A percentile compares a stretch with the other conserved stretches of the same genome.
Evolutionary conservation across 2,888 invertebrate genomes (phyloP).

Genomic region (Mesorhabditis belari): DNA sequence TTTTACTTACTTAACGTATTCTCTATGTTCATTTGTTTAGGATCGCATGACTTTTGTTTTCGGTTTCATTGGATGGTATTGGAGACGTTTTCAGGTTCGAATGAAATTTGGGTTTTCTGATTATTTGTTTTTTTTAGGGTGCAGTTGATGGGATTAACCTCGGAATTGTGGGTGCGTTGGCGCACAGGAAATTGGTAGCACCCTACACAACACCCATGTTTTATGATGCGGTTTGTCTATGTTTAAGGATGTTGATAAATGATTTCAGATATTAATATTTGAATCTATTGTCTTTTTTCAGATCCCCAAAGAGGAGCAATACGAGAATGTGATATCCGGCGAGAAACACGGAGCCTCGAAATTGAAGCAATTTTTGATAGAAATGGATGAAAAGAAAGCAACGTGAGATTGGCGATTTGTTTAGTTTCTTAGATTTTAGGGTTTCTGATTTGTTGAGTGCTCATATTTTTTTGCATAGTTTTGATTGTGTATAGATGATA

Average conservation of each 20-base stretch:
- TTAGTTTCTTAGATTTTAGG: too few species aligned
- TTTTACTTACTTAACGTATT: constrained; percentile 5
- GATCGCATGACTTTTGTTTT: constrained; percentile 38
- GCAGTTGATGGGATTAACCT: constrained; percentile 49
- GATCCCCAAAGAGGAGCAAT: too few species aligned
- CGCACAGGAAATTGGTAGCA: constrained; percentile 19
- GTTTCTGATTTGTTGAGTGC: too few species aligned
- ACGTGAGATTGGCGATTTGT: too few species aligned
- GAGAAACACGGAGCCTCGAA: too few species aligned
- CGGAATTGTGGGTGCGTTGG: constrained; percentile 31
- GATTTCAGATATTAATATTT: too few species aligned
- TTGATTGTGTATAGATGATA: too few species aligned
- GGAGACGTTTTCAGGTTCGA: constrained; percentile 36
- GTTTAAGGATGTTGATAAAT: background rate
- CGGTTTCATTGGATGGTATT: constrained; percentile 51
- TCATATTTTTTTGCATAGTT: too few species aligned
- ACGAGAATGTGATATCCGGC: too few species aligned
- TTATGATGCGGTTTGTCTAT: background rate
- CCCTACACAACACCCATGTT: background rate
- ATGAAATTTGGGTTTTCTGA: background rate
- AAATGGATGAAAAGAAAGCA: too few species aligned
- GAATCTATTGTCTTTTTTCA: too few species aligned
- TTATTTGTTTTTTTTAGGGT: constrained; percentile 24
- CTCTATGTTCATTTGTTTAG: constrained; percentile 13
- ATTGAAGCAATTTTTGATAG: too few species aligned